Evolutionary conservation across 2,888 invertebrate genomes (phyloP).

Genomic region (Conops quadrifasciatus): DNA sequence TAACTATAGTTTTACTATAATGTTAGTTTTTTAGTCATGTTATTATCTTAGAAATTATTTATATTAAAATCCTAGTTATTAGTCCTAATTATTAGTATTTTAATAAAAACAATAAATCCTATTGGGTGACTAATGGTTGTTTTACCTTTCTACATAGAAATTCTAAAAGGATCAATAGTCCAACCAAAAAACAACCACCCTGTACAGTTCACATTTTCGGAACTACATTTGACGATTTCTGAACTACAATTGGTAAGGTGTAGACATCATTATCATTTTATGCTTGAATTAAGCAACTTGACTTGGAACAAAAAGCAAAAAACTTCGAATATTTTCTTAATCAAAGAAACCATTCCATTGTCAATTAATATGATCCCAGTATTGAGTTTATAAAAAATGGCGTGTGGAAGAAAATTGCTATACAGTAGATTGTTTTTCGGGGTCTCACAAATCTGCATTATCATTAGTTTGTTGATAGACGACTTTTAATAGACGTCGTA

Average conservation of each 20-base stretch:
- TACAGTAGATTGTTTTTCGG: background rate
- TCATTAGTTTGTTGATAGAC: background rate
- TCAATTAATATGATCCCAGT: background rate
- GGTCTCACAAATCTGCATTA: background rate
- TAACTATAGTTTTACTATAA: background rate
- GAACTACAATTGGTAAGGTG: background rate
- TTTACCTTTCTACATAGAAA: no score
- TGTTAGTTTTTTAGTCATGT: no score
- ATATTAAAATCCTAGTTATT: no score
- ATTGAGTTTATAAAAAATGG: background rate
- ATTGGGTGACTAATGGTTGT: no score
- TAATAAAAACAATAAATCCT: no score
- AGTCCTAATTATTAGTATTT: no score
- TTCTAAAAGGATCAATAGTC: no score
- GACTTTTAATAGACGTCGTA: background rate
- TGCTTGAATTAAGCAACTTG: background rate
- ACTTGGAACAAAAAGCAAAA: conserved; percentile 24
- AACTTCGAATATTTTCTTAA: background rate
- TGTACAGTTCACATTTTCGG: no score
- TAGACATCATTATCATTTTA: background rate
- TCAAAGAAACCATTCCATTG: background rate
- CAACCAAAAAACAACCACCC: no score
- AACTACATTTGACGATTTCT: no score
- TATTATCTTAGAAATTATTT: no score
- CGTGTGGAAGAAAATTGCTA: background rate